Percentiles rank a stretch among this genome's conserved stretches.
Conservation (phyloP, 2,113 vertebrate genomes). For the Pelusios castaneus region DNA sequence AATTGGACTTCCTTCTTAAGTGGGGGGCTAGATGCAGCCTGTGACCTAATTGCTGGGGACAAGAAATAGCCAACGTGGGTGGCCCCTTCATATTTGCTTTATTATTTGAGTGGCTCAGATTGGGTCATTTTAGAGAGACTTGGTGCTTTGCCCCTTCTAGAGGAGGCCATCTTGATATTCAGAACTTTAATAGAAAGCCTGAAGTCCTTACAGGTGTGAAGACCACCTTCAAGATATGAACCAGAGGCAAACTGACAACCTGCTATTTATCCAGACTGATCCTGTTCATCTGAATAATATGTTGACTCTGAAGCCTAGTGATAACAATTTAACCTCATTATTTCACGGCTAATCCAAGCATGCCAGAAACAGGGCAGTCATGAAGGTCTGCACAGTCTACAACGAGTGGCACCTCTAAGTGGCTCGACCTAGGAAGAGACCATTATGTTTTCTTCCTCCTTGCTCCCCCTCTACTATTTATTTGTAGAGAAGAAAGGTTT, state of each 20-base stretch:
- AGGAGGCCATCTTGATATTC: neutral
- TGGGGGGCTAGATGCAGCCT: neutral
- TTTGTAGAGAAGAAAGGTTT: neutral
- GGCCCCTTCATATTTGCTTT: rapidly evolving
- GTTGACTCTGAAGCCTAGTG: rapidly evolving
- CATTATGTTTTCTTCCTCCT: neutral
- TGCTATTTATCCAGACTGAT: neutral
- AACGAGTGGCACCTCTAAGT: neutral
- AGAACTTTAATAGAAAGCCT: neutral
- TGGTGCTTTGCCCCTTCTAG: rapidly evolving
- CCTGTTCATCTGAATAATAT: neutral
- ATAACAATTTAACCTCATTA: neutral
- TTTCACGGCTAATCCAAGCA: neutral
- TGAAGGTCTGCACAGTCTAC: neutral
- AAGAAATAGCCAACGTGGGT: rapidly evolving
- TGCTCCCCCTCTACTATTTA: neutral
- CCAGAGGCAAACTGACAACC: neutral
- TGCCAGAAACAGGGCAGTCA: neutral
- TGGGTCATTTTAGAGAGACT: neutral
- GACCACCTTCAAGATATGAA: neutral
- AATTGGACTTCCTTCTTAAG: neutral
- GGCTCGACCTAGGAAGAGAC: neutral
- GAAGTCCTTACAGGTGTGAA: neutral
- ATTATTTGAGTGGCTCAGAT: neutral
- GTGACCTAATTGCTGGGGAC: neutral